Percentiles rank a stretch among this genome's conserved stretches.
These are phyloP conservation scores for Takifugu rubripes DNA, from an alignment of 2,797 vertebrate genomes.

Conservation along the genomic window DNA sequence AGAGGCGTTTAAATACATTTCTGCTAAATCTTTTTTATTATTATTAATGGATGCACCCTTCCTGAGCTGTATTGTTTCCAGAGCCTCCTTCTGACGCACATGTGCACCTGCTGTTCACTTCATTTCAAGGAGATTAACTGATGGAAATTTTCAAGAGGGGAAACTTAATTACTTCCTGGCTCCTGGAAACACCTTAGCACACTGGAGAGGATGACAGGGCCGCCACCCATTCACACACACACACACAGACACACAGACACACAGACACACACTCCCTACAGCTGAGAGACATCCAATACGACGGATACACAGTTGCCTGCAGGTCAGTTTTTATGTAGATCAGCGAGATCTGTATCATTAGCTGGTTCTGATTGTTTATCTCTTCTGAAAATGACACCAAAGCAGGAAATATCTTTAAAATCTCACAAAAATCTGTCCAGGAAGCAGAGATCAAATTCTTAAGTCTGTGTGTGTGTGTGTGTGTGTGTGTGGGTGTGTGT, in stretches of 20 bases:
- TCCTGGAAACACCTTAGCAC: constrained; percentile 71
- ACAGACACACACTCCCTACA: constrained; percentile 28
- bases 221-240: constrained; percentile 44
- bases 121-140: constrained; percentile 68
- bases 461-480: too few relatives aligned
- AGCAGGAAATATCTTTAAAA: constrained; percentile 25
- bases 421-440: constrained; percentile 10
- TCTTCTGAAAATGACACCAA: constrained; percentile 28
- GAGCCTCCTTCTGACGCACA: constrained; percentile 15
- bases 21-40: background rate
- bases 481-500: background rate
- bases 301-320: constrained; percentile 19
- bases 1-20: background rate
- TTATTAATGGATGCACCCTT: constrained; percentile 27
- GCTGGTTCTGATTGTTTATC: background rate
- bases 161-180: constrained; percentile 72
- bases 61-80: constrained; percentile 6
- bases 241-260: too few relatives aligned
- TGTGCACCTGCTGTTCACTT: constrained; percentile 51
- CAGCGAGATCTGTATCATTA: too few relatives aligned
- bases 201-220: constrained; percentile 48
- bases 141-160: constrained; percentile 54
- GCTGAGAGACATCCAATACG: constrained; percentile 22
- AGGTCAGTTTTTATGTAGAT: constrained; percentile 14
- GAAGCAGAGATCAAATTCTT: constrained; percentile 8